Conservation (phyloP, 2,113 vertebrate genomes). For the Trogon surrucura region DNA sequence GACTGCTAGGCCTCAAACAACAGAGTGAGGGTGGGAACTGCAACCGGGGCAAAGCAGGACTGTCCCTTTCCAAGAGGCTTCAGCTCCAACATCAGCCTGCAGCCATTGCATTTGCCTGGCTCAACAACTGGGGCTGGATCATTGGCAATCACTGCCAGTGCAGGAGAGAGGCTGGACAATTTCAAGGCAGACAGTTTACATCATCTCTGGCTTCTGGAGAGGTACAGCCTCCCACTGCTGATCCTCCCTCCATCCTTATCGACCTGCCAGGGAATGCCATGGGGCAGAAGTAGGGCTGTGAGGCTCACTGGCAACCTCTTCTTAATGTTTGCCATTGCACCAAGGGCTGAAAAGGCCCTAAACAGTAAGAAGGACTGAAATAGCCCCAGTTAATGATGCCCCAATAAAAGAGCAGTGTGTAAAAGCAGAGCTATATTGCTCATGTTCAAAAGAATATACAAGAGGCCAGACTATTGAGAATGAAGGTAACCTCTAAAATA, state of each 20-base stretch:
- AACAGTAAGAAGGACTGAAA: neutral
- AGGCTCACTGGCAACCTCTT: neutral
- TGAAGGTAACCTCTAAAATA: neutral
- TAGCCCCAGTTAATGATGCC: neutral
- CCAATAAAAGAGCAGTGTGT: neutral
- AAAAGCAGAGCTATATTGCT: neutral
- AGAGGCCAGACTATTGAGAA: neutral
- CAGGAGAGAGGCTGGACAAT: neutral
- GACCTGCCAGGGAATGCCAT: neutral
- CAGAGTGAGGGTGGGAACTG: neutral
- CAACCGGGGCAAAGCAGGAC: neutral
- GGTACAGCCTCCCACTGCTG: neutral
- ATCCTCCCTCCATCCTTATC: neutral
- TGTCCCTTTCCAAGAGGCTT: fast-evolving
- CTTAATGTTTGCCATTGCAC: neutral
- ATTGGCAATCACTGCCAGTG: neutral
- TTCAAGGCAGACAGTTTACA: neutral
- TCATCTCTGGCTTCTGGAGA: neutral
- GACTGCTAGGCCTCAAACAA: neutral
- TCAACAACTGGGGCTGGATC: neutral
- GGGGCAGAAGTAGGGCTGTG: fast-evolving
- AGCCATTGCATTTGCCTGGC: fast-evolving
- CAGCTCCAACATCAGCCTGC: neutral
- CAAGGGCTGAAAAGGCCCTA: neutral
- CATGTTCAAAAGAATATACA: neutral